Evolutionary conservation across 64 coral and sea anemone species (phyloP), one percentile per base, ranked within the genome.

Genomic region (Astreopora myriophthalma): DNA sequence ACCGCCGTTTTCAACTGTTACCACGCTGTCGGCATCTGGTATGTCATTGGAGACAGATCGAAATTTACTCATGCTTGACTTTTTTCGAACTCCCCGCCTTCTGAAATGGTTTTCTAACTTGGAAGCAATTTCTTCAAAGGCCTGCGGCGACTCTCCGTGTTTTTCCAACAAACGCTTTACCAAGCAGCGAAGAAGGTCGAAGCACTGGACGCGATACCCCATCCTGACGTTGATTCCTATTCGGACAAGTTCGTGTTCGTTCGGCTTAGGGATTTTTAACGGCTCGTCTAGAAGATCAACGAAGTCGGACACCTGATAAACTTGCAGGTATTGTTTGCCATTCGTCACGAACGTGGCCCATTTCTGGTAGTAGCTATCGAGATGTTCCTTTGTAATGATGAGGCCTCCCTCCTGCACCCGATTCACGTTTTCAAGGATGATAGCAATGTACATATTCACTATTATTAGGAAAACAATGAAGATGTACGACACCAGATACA

Each of bases 381-480:
- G 64, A 33, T 92, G 69, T n/a, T 96, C 94, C 39, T 96, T 91
- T 66, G 85, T 92, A 35, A 96, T 82, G 20, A 91, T 76, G 22
- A 85, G 77, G 19, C 74, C 87, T 8, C 91, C 87, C 27, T 96
- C 89, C 51, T 96, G 89, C 13, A 70, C 87, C 3, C 89, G 58
- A 14, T 92, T 88, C 36, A 96, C 84, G 42, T 96, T 96, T 32
- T 96, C 89, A 0, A 96, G 40, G 27, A 96, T 96, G 8, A 96
- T 91, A 20, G 89, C 94, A 78, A 95, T 95, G 65, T 95, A 87
- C 88, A 95, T 95, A 20, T 95, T 95, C 6, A 95, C 94, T 25
- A 95, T 73, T 46, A 92, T 96, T 6, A 96, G 67, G 38, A 87
- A 96, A 23, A 91, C 73, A 22, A 96, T 75, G 36, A 92, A 65